phyloP scores from a whole-genome alignment of 2,888 invertebrate species.

The Dasypolia templi region DNA sequence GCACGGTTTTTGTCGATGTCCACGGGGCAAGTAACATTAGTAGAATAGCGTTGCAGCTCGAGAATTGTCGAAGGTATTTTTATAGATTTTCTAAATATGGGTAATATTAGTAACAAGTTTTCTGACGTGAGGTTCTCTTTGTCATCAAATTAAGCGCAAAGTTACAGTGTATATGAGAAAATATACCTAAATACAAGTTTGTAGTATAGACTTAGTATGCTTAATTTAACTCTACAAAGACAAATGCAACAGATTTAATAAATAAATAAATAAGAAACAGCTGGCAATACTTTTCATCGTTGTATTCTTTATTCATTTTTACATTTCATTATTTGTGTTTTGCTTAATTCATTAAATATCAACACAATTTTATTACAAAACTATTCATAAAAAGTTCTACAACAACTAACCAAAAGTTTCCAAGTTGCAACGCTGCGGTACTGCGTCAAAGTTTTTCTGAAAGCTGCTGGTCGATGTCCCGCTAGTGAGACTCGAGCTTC shows the following conservation, averaged over 20 bases:
- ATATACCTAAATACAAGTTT: background rate
- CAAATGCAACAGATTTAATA: background rate
- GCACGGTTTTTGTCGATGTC: constrained; percentile 90
- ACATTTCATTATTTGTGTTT: background rate
- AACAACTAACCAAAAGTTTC: constrained; percentile 62
- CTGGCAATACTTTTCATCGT: background rate
- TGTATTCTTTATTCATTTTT: background rate
- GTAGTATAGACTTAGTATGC: too few relatives aligned
- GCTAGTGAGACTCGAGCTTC: constrained; percentile 86
- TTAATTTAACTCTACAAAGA: background rate
- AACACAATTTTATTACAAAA: constrained; percentile 3
- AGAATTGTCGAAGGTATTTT: constrained; percentile 56
- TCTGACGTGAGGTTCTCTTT: background rate
- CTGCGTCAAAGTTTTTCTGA: constrained; percentile 85
- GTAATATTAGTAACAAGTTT: constrained; percentile 39
- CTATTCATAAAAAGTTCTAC: constrained; percentile 15
- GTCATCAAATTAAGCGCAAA: background rate
- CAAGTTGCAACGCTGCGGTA: constrained; percentile 78
- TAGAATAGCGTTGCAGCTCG: constrained; percentile 78
- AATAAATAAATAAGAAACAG: background rate
- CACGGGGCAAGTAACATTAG: constrained; percentile 89
- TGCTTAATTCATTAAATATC: background rate
- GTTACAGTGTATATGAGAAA: background rate
- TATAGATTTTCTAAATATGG: constrained; percentile 55
- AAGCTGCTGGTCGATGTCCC: constrained; percentile 91